These are phyloP conservation scores for Lycorma delicatula DNA, from an alignment of 1,140 invertebrate genomes.

Conservation along the genomic window DNA sequence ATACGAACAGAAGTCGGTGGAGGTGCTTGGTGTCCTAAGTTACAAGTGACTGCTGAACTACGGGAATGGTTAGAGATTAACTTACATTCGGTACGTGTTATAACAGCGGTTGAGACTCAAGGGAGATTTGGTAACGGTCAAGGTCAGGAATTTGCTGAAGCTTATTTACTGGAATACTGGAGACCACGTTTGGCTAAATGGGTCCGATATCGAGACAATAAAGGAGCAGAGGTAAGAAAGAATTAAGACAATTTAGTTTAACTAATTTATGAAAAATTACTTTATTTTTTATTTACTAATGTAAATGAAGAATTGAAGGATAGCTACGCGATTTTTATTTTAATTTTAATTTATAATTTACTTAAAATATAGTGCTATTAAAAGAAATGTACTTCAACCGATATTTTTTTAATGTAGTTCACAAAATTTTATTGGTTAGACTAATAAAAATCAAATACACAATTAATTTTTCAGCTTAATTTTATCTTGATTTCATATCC, in stretches of 20 bases:
- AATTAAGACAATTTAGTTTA: constrained; percentile 10
- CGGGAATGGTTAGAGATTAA: constrained; percentile 74
- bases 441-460: too few species aligned
- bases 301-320: too few species aligned
- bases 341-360: too few species aligned
- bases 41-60: constrained; percentile 57
- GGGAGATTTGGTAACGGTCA: constrained; percentile 79
- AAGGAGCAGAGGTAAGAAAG: constrained; percentile 55
- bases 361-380: too few species aligned
- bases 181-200: constrained; percentile 57
- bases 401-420: too few species aligned
- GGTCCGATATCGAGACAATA: constrained; percentile 59
- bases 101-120: constrained; percentile 74
- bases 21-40: constrained; percentile 78
- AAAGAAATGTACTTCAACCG: too few species aligned
- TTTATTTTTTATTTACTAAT: too few species aligned
- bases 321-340: too few species aligned
- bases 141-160: constrained; percentile 68
- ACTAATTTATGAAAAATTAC: too few species aligned
- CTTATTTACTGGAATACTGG: constrained; percentile 73
- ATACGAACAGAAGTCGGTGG: constrained; percentile 64
- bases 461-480: too few species aligned
- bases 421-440: too few species aligned
- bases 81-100: constrained; percentile 58
- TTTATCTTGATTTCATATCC: too few species aligned